phyloP scores from a whole-genome alignment of 2,888 invertebrate species.

The Cosmopolites sordidus region DNA sequence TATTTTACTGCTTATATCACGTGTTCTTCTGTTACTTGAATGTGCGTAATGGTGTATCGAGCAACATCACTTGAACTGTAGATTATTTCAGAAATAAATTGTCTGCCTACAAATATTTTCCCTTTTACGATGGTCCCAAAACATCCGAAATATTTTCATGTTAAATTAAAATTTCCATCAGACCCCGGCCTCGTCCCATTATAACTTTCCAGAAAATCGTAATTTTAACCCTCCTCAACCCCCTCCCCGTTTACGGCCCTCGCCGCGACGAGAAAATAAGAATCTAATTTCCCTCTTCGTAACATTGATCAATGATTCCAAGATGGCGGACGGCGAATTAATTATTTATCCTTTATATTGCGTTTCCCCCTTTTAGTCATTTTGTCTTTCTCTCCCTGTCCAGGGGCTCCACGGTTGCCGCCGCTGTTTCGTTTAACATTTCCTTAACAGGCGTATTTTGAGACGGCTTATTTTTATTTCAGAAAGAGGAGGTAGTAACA shows the following conservation, averaged over 20 bases:
- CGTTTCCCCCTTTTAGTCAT: slow-evolving; percentile 35
- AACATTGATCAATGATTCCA: slow-evolving; percentile 37
- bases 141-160: neutral
- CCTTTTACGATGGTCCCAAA: neutral
- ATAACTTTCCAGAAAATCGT: neutral
- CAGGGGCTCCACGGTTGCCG: neutral
- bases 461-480: neutral
- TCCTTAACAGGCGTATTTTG: slow-evolving; percentile 19
- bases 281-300: slow-evolving; percentile 28
- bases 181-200: neutral
- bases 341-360: slow-evolving; percentile 41
- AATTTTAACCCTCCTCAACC: neutral
- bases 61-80: too few relatives aligned
- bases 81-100: too few relatives aligned
- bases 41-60: too few relatives aligned
- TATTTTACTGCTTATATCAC: too few relatives aligned
- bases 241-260: slow-evolving; percentile 5
- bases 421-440: slow-evolving; percentile 22
- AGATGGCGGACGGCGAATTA: slow-evolving; percentile 40
- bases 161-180: slow-evolving; percentile 2
- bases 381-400: slow-evolving; percentile 20
- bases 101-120: neutral
- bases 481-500: too few relatives aligned
- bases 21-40: too few relatives aligned
- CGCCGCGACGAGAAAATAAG: slow-evolving; percentile 20